Conservation (phyloP, 1,140 invertebrate species). For the Thalassaphorura encarpata region DNA sequence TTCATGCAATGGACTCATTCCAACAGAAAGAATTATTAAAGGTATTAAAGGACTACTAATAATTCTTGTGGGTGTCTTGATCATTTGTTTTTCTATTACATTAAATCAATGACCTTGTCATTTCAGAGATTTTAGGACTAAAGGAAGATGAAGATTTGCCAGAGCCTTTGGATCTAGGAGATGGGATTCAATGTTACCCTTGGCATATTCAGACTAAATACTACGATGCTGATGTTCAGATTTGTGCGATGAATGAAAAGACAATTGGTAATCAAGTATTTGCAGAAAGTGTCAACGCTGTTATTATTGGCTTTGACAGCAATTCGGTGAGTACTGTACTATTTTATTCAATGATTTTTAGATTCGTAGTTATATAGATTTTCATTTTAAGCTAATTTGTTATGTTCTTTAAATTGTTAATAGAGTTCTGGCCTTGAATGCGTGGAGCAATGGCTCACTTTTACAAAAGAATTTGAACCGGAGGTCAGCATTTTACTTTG, state of each 20-base stretch:
- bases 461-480: constrained; percentile 42
- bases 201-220: constrained; percentile 59
- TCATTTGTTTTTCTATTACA: not conserved
- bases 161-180: not conserved
- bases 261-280: constrained; percentile 41
- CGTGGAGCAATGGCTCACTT: constrained; percentile 42
- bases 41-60: not conserved
- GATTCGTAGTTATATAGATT: constrained; percentile 10
- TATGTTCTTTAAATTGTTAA: too few species aligned
- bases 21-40: not conserved
- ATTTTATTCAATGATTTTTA: constrained; percentile 17
- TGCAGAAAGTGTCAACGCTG: constrained; percentile 46
- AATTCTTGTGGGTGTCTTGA: not conserved
- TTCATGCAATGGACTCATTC: not conserved
- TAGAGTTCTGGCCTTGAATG: constrained; percentile 42
- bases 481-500: constrained; percentile 47
- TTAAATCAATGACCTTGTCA: not conserved
- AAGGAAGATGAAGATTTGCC: not conserved
- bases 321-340: constrained; percentile 39
- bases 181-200: constrained; percentile 36
- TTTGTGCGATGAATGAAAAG: constrained; percentile 44
- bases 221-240: constrained; percentile 48
- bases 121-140: not conserved
- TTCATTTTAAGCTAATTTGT: constrained; percentile 9
- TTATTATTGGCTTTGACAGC: constrained; percentile 49